A percentile compares a stretch with the other conserved stretches of the same genome.
Evolutionary conservation across 2,888 invertebrate genomes (phyloP).

Genomic region (Epinotia ramella): DNA sequence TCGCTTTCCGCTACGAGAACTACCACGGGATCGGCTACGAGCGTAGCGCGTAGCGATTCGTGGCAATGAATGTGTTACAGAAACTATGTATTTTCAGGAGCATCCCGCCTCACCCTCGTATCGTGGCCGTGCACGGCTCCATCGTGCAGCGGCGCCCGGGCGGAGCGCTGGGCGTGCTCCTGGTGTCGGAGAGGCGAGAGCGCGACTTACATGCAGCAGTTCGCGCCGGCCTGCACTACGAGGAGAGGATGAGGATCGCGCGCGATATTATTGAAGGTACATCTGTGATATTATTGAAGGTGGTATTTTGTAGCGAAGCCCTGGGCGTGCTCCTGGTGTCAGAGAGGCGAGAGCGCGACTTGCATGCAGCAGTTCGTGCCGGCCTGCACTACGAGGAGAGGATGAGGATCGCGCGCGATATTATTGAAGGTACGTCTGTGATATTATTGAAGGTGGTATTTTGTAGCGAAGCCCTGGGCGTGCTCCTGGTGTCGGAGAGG

Average conservation of each 20-base stretch:
- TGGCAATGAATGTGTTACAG: no score
- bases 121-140: constrained; percentile 91
- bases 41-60: no score
- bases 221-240: constrained; percentile 88
- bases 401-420: constrained; percentile 91
- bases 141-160: constrained; percentile 92
- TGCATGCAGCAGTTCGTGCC: constrained; percentile 90
- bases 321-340: constrained; percentile 93
- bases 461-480: constrained; percentile 87
- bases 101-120: constrained; percentile 92
- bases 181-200: constrained; percentile 91
- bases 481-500: constrained; percentile 92
- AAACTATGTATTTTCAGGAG: constrained; percentile 79
- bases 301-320: constrained; percentile 72
- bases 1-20: no score
- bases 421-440: constrained; percentile 87
- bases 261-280: constrained; percentile 92
- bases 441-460: no score
- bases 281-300: background rate
- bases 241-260: constrained; percentile 88
- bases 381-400: constrained; percentile 87
- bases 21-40: no score
- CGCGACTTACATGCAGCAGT: constrained; percentile 92
- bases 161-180: constrained; percentile 89
- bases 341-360: constrained; percentile 89